Evolutionary conservation across 2,888 invertebrate genomes (phyloP), one percentile per base, ranked within the genome.

Genomic region (Melipona beecheii): DNA sequence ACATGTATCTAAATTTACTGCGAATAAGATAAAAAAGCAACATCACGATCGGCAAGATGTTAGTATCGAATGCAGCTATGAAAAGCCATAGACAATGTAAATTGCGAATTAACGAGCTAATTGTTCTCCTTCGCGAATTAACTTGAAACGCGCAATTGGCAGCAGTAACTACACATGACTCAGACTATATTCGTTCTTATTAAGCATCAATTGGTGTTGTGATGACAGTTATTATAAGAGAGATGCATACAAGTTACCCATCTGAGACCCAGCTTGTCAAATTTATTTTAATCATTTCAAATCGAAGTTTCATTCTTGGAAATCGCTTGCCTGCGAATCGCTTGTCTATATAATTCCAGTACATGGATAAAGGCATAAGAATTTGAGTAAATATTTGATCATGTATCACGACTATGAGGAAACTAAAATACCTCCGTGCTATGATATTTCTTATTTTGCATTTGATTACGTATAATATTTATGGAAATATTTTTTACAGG

Each of bases 121-220:
- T 83, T 82, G 81, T 68, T 79, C 71, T 69, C 54, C 69, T 62
- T 83, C n/a, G 64, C 75, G 58, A 87, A 83, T 84, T 83, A 84
- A 86, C 80, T 87, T 81, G 75, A 85, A 85, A 82, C 78, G 69
- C 65, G 64, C 84, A 85, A 89, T 84, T 85, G 85, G 54, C 72
- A 75, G 73, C 71, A 71, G 75, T 73, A 79, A 85, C 80, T 72
- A 73, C 73, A 82, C 50, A 83, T 73, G 77, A 81, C 72, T 81
- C 78, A 83, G 77, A 75, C 77, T 78, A 84, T 85, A 89, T 85
- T 89, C 54, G 71, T 75, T 90, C 87, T 88, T 83, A 88, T 89
- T 90, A 90, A 88, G 90, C 84, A 86, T 83, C 88, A 89, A 89
- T 90, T 89, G 88, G 54, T 75, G 77, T 81, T 85, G 58, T 70